Base-by-base conservation (phyloP, 1,140 invertebrate species). In the Whitmania pigra region DNA sequence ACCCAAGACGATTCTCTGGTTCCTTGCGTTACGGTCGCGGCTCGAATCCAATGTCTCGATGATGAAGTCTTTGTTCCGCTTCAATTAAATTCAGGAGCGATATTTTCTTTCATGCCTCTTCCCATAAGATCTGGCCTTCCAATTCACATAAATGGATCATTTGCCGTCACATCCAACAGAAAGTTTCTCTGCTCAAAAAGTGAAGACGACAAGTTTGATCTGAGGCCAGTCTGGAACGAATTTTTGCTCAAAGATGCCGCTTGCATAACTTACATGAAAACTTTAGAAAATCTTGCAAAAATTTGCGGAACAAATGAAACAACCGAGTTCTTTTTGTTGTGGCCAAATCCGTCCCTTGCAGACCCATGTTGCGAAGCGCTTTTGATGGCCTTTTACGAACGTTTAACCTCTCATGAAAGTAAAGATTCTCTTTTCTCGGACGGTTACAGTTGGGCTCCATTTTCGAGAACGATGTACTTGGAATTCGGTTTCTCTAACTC, bases 51-150 rank as follows among this genome's bases (percentile, higher is more conserved):
- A 67, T 57, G 40, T 49, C 25, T 49, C 27, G 57, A 29, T 29
- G 53, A 43, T 36, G 53, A 43, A 31, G 63, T 43, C 6, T 73
- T 71, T 25, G 53, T 7, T n/a, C 73, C 73, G 5, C 17, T 53
- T 66, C 57, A 57, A 7, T 20, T 72, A 6, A 31, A 43, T n/a
- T 57, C 60, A 2, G 73, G 73, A 31, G 22, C 63, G 20, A 54
- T 76, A 1, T 77, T 75, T 73, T 76, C 77, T 67, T 78, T 75
- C 63, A 68, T 78, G n/a, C 78, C 77, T 29, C 55, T 80, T 11
- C 74, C 77, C 66, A 75, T 79, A n/a, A 55, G 53, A n/a, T 76
- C 74, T 57, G 73, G 75, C 27, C 67, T 78, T 20, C 75, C 76
- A 67, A 71, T 77, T 54, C 75, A 77, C 57, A 74, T 78, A 27